Base-by-base conservation (phyloP, 1,140 invertebrate genomes). In the Samia ricini region DNA sequence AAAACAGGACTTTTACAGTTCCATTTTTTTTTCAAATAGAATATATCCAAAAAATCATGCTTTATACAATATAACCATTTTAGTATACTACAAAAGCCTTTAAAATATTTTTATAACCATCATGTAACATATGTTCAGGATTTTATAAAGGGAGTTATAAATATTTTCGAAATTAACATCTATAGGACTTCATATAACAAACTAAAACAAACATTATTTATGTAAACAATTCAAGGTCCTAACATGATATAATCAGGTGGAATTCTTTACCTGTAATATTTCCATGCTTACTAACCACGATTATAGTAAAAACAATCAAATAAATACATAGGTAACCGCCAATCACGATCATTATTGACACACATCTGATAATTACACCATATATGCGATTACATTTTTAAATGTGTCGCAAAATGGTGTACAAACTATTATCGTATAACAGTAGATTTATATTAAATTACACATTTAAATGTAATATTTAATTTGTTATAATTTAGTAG, bases 401-500 rank as follows among this genome's bases (percentile, higher is more conserved):
- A 2, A 24, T 54, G 51, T 54, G 52, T 55, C 12, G 24, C 4
- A 24, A 23, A 22, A 23, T 21, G 12, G 22, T 24, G 20, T 23
- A 24, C 8, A 57, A 19, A 36, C 42, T 22, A 8, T 19, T 20
- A 8, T 33, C 29, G 29, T 20, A 57, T 20, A 4, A 42, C 4
- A 42, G 3, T 42, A 36, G 12, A 42, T 36, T 42, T 36, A 57
- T 20, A 18, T 57, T 5, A 42, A n/a, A 20, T 57, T 24, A 57
- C 66, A 29, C 18, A 59, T 50, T 33, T 48, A 61, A 74, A 66
- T 71, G 69, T 60, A 61, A 73, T 71, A 59, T 61, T 55, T 63
- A 73, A 76, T 82, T 78, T 65, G 55, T 69, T 42, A 74, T 67
- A 75, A 69, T 62, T 68, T 56, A 64, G 60, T 69, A 74, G 72